Base-by-base conservation (phyloP, 2,888 invertebrate species). In the Argyresthia goedartella region DNA sequence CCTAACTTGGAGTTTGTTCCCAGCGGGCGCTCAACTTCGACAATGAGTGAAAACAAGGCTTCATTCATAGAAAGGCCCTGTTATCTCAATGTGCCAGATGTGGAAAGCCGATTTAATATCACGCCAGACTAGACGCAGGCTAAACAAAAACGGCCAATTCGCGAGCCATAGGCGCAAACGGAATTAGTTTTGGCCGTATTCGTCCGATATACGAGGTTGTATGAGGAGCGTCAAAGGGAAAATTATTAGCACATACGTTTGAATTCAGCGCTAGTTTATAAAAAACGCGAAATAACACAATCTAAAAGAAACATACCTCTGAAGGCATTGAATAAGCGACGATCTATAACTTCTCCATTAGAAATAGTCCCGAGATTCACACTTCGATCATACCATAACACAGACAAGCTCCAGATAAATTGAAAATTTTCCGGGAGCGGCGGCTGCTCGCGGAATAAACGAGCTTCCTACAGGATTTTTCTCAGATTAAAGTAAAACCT, bases 81-180 rank as follows among this genome's bases (percentile, higher is more conserved):
- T 63, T 67, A 73, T 72, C 69, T 60, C 56, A 49, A 55, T 43
- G 49, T 47, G 53, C 61, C 73, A 68, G 63, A 66, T 67, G 66
- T 53, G 62, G 54, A 50, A 63, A 67, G 65, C 64, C 61, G 66
- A 68, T 67, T 70, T 65, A 55, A 60, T 61, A 57, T 58, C 56
- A 63, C 58, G 58, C 54, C 35, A 56, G 55, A 45, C 50, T 35
- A 48, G 50, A 51, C 46, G 49, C 52, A 35, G 46, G 52, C 55
- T 56, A 59, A 58, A 59, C 62, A 57, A 61, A 56, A 56, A 51
- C 50, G 51, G 52, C 33, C 44, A 49, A 52, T 51, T 36, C 46
- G 41, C 41, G 44, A 14, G 16, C 16, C 4, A 39, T 11, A 8
- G 9, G 13, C 33, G 46, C 11, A n/a, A 33, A 16, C 0, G 4